Percentiles rank a stretch among this genome's conserved stretches.
Evolutionary conservation across 2,888 invertebrate genomes (phyloP).

Genomic region (Hydrotaea cyrtoneurina): DNA sequence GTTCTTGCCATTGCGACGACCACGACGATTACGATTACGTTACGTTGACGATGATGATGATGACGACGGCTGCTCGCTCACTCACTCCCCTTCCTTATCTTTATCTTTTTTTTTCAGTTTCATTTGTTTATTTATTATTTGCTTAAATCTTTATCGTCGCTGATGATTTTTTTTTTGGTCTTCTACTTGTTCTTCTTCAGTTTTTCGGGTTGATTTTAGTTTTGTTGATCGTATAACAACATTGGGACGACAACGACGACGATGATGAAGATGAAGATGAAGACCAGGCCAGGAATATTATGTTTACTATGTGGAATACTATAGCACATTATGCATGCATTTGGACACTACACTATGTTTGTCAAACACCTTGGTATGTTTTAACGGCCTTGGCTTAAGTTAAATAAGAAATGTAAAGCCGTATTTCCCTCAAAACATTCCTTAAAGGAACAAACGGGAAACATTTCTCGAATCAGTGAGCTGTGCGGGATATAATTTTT

Average conservation of each 20-base stretch:
- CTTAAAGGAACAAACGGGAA: no score
- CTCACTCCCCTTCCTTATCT: slow-evolving; percentile 62
- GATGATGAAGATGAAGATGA: slow-evolving; percentile 54
- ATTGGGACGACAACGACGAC: slow-evolving; percentile 41
- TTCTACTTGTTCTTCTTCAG: slow-evolving; percentile 4
- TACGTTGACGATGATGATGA: slow-evolving; percentile 11
- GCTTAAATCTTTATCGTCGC: slow-evolving; percentile 68
- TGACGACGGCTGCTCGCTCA: slow-evolving; percentile 46
- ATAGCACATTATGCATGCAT: slow-evolving; percentile 9
- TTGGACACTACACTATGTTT: neutral
- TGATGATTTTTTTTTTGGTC: slow-evolving; percentile 11
- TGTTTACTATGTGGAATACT: slow-evolving; percentile 3
- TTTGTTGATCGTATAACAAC: slow-evolving; percentile 42
- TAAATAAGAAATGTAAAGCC: no score
- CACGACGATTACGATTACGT: slow-evolving; percentile 42
- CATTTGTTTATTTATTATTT: slow-evolving; percentile 68
- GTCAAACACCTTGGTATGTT: neutral
- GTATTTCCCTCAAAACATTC: no score
- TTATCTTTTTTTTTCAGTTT: slow-evolving; percentile 56
- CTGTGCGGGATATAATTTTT: no score
- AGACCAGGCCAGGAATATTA: slow-evolving; percentile 19
- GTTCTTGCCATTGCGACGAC: slow-evolving; percentile 22
- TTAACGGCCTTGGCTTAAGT: neutral
- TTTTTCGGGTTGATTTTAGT: slow-evolving; percentile 31
- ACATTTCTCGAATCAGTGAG: no score